phyloP scores from a whole-genome alignment of 2,888 invertebrate genomes.

The Perdita meconis region DNA sequence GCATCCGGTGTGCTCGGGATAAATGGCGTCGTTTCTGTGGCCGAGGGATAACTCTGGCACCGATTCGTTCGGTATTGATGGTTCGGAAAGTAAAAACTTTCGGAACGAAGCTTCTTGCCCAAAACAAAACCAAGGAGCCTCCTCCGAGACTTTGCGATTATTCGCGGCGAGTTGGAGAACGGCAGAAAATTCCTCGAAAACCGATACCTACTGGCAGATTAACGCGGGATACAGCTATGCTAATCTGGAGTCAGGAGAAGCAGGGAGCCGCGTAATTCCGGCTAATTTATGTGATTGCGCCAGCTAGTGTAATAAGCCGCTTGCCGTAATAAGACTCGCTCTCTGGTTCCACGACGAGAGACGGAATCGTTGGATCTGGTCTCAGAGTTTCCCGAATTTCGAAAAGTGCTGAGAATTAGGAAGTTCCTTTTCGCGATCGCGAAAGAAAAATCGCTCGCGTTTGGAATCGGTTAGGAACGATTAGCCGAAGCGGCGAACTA shows the following conservation, averaged over 20 bases:
- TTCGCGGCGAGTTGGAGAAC: constrained; percentile 5
- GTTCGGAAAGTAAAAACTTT: not conserved
- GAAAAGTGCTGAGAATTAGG: too few relatives aligned
- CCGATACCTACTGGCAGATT: constrained; percentile 47
- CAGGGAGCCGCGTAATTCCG: constrained; percentile 74
- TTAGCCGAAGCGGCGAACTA: not conserved
- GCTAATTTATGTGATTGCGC: constrained; percentile 80
- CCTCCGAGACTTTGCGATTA: too few relatives aligned
- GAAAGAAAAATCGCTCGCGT: not conserved
- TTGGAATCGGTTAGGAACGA: not conserved
- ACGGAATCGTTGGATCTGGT: not conserved
- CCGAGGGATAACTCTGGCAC: not conserved
- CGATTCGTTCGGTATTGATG: too few relatives aligned
- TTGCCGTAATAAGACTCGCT: constrained; percentile 67
- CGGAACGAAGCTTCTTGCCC: too few relatives aligned
- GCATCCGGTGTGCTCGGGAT: constrained; percentile 19
- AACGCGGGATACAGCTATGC: constrained; percentile 71
- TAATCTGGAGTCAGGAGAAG: constrained; percentile 74
- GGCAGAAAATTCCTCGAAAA: constrained; percentile 64
- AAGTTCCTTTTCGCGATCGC: too few relatives aligned
- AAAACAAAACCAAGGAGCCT: too few relatives aligned
- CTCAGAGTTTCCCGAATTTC: constrained; percentile 21
- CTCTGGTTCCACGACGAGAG: not conserved
- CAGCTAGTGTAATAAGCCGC: constrained; percentile 68
- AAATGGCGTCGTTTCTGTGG: constrained; percentile 12